A percentile compares a stretch with the other conserved stretches of the same genome.
phyloP scores from a whole-genome alignment of 2,113 vertebrate species.

The Anhinga anhinga region DNA sequence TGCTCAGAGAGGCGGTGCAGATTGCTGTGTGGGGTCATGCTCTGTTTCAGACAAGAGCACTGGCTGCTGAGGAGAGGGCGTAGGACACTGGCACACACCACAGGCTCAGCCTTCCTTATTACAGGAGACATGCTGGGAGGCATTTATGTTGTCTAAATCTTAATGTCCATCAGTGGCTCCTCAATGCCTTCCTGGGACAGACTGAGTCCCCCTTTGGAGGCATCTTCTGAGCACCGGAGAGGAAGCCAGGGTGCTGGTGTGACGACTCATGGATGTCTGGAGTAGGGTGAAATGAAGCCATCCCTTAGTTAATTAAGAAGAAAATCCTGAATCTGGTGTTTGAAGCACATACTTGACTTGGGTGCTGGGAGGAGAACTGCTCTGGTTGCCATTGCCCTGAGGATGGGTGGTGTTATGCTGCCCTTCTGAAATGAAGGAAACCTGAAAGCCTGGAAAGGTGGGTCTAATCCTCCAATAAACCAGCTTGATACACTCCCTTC shows the following conservation, averaged over 20 bases:
- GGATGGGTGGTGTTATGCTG: background rate
- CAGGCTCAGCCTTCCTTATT: background rate
- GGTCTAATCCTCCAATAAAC: background rate
- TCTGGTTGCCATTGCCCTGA: background rate
- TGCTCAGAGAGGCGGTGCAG: background rate
- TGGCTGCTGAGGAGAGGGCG: background rate
- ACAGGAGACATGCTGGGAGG: background rate
- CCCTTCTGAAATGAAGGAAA: background rate
- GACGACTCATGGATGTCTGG: background rate
- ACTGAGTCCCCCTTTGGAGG: background rate
- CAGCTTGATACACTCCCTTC: background rate
- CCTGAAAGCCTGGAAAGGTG: background rate
- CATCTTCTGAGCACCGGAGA: accelerated
- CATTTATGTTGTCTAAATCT: background rate
- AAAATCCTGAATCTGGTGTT: background rate
- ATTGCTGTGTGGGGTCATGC: background rate
- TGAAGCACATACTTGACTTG: background rate
- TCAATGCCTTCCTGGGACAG: background rate
- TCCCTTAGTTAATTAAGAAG: background rate
- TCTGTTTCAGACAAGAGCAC: background rate
- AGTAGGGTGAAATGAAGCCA: background rate
- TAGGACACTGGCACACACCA: background rate
- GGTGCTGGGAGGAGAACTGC: background rate
- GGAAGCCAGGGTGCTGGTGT: background rate
- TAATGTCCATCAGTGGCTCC: background rate